Base-by-base conservation (phyloP, 2,797 vertebrate species). In the Dipus sagitta region DNA sequence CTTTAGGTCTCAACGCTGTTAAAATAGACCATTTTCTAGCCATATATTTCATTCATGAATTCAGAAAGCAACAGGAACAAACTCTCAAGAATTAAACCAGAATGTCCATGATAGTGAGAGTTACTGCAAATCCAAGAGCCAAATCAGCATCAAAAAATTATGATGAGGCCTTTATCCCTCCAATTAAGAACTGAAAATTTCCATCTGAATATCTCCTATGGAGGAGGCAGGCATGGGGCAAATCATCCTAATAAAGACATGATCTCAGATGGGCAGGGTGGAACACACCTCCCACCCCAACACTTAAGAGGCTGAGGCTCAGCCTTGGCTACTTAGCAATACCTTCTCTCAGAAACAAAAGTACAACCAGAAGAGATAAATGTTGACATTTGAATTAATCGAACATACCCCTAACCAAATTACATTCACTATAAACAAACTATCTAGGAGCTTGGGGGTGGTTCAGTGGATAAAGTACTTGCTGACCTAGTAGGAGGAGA, bases 11-110 rank as follows among this genome's bases (percentile, higher is more conserved):
- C 80, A 6, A 76, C 3, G 38, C 90, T 58, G 8, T 92, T 30
- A 93, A 72, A n/a, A 86, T 7, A 88, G 5, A 70, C 23, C 64
- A 79, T 93, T 90, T 95, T 21, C 67, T 78, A 67, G 15, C 47
- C 64, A 77, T 38, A 34, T 30, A 85, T 47, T 93, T 93, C 42
- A 47, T 75, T 77, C 11, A 54, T 30, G 26, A 77, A 38, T 24
- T 28, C 17, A 54, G 28, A 30, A 21, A 54, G 52, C 21, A 67
- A 60, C 21, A 67, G 10, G 4, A 52, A 76, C 12, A 28, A 47
- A 76, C 9, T 28, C 21, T 32, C 20, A 60, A 79, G 18, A 60
- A 60, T 8, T 54, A 47, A 77, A 75, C 15, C 24, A 52, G 26
- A 21, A 17, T 83, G 67, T 42, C 38, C 52, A 86, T 24, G 58